phyloP scores from a whole-genome alignment of 2,888 invertebrate species.

The Drosophila parthenogenetica region DNA sequence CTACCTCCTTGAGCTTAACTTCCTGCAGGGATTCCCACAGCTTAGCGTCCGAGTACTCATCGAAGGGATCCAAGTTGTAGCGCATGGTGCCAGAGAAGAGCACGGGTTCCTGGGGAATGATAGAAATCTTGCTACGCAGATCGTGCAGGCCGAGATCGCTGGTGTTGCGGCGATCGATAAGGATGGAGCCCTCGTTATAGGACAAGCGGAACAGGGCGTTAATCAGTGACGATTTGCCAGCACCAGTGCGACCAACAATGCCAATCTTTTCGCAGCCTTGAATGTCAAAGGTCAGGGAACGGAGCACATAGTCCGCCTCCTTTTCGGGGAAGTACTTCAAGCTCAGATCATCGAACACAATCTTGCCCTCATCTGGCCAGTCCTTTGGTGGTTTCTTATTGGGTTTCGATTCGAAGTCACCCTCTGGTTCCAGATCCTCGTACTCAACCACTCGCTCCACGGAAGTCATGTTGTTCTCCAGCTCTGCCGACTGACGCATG shows the following conservation, averaged over 20 bases:
- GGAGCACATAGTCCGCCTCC: conserved; percentile 90
- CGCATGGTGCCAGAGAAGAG: conserved; percentile 94
- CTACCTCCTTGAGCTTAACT: conserved; percentile 88
- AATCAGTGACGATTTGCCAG: conserved; percentile 90
- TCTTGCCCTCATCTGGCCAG: conserved; percentile 90
- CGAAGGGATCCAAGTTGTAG: conserved; percentile 95
- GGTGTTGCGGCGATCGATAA: conserved; percentile 92
- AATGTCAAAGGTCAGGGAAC: conserved; percentile 89
- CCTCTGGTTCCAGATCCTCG: conserved; percentile 85
- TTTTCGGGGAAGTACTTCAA: conserved; percentile 89
- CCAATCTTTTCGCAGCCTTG: conserved; percentile 89
- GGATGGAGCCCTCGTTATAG: conserved; percentile 90
- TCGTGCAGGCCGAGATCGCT: conserved; percentile 90
- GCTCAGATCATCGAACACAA: conserved; percentile 89
- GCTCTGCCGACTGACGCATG: conserved; percentile 95
- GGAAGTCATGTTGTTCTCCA: conserved; percentile 94
- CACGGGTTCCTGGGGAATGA: conserved; percentile 94
- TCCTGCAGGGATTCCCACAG: conserved; percentile 95
- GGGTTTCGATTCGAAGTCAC: conserved; percentile 88
- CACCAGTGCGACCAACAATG: conserved; percentile 90
- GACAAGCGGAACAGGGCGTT: conserved; percentile 92
- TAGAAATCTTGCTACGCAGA: conserved; percentile 91
- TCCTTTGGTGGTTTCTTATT: conserved; percentile 88
- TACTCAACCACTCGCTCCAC: conserved; percentile 93
- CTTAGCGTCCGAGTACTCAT: conserved; percentile 90